A percentile compares a stretch with the other conserved stretches of the same genome.
Conservation (phyloP, 2,888 invertebrate genomes). For the Operophtera brumata region DNA sequence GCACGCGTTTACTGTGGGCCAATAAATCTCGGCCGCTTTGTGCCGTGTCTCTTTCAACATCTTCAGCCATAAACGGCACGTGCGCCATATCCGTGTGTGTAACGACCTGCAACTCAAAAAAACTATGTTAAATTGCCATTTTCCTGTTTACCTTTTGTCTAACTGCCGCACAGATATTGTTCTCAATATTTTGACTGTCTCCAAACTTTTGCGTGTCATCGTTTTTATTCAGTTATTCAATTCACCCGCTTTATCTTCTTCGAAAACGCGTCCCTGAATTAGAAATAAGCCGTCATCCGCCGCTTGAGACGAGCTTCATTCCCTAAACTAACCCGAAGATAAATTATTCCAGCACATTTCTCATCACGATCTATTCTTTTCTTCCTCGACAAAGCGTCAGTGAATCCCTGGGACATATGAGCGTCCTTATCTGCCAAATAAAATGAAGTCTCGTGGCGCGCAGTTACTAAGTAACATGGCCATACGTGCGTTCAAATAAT, state of each 20-base stretch:
- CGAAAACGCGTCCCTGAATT: slow-evolving; percentile 65
- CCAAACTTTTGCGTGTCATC: slow-evolving; percentile 50
- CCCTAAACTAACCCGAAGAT: slow-evolving; percentile 69
- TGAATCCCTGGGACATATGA: slow-evolving; percentile 67
- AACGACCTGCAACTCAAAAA: slow-evolving; percentile 62
- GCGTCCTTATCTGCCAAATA: slow-evolving; percentile 67
- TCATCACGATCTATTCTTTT: slow-evolving; percentile 71
- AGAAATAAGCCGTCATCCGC: slow-evolving; percentile 66
- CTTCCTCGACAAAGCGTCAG: slow-evolving; percentile 65
- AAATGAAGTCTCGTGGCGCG: slow-evolving; percentile 59
- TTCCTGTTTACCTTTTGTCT: slow-evolving; percentile 51
- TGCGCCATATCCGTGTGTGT: slow-evolving; percentile 63
- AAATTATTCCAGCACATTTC: slow-evolving; percentile 75
- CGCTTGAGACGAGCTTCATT: slow-evolving; percentile 61
- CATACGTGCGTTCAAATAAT: slow-evolving; percentile 43
- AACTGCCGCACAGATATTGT: slow-evolving; percentile 46
- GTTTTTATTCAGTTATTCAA: slow-evolving; percentile 69
- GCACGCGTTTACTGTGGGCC: slow-evolving; percentile 60
- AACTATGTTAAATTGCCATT: slow-evolving; percentile 56
- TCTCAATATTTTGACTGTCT: slow-evolving; percentile 45
- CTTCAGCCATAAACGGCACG: slow-evolving; percentile 70
- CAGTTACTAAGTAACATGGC: slow-evolving; percentile 59
- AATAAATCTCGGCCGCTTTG: slow-evolving; percentile 70
- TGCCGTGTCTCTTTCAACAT: slow-evolving; percentile 61
- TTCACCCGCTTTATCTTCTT: slow-evolving; percentile 63